These are phyloP conservation scores for Elephas maximus DNA, from an alignment of 2,113 vertebrate species.

Conservation along the genomic window DNA sequence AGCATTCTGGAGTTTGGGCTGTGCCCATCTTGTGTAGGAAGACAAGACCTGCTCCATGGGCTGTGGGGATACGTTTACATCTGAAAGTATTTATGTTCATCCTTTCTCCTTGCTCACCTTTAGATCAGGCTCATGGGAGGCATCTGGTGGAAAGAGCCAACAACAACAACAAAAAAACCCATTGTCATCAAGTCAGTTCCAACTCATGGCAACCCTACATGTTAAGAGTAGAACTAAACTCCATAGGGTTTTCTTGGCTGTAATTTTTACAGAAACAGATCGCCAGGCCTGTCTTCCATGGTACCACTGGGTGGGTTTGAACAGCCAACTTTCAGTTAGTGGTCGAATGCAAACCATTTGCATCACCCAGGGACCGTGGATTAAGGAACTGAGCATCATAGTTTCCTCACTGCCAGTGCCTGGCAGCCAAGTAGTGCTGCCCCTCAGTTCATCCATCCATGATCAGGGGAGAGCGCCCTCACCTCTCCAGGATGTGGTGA, in stretches of 20 bases:
- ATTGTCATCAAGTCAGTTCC: not conserved
- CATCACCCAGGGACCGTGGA: not conserved
- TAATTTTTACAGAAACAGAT: not conserved
- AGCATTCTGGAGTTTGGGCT: not conserved
- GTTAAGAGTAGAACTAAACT: not conserved
- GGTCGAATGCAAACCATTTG: not conserved
- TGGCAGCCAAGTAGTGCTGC: not conserved
- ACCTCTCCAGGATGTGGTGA: not conserved
- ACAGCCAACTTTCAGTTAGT: not conserved
- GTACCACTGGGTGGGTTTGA: not conserved
- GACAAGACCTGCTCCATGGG: not conserved
- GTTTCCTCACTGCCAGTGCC: not conserved
- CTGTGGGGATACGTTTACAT: not conserved
- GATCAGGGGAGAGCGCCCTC: not conserved
- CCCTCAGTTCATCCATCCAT: conserved; percentile 62
- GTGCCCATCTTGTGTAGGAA: not conserved
- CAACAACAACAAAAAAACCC: not conserved
- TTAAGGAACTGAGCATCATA: not conserved
- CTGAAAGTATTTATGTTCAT: not conserved
- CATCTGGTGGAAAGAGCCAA: not conserved
- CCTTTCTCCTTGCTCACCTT: not conserved
- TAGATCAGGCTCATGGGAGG: not conserved
- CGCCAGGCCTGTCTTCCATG: not conserved
- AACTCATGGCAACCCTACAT: not conserved
- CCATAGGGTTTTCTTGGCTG: not conserved